phyloP scores from a whole-genome alignment of 1,140 invertebrate genomes.

The Laupala kohalensis region DNA sequence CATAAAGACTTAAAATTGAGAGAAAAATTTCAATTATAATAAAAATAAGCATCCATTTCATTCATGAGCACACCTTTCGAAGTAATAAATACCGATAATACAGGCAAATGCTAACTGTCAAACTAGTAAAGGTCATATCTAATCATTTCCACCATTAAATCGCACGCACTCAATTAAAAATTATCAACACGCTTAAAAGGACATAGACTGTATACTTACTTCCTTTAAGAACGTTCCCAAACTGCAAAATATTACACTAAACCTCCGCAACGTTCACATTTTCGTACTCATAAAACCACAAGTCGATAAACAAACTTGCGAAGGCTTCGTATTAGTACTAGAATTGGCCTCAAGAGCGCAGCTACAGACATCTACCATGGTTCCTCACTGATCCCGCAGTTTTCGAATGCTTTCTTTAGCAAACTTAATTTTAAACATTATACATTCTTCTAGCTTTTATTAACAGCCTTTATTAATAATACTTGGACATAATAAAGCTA shows the following conservation, averaged over 20 bases:
- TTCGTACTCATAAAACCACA: slow-evolving; percentile 2
- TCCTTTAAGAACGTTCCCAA: background rate
- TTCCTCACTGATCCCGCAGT: background rate
- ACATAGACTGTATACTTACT: background rate
- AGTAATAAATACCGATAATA: background rate
- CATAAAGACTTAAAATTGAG: background rate
- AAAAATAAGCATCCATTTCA: background rate
- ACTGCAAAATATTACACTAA: background rate
- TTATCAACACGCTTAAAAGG: background rate
- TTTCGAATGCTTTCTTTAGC: background rate
- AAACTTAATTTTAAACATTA: too few species aligned
- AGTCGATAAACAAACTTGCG: slow-evolving; percentile 6
- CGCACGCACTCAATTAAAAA: background rate
- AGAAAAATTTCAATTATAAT: background rate
- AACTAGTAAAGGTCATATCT: background rate
- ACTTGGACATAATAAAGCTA: too few species aligned
- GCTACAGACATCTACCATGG: background rate
- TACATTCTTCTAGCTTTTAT: too few species aligned
- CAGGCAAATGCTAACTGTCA: background rate
- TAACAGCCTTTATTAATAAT: too few species aligned
- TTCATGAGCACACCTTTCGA: background rate
- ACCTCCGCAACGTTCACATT: background rate
- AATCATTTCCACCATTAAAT: background rate
- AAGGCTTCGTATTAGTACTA: background rate
- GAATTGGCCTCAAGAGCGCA: background rate